These are phyloP conservation scores for Macrochelys suwanniensis DNA, from an alignment of 2,797 vertebrate species.

Conservation along the genomic window DNA sequence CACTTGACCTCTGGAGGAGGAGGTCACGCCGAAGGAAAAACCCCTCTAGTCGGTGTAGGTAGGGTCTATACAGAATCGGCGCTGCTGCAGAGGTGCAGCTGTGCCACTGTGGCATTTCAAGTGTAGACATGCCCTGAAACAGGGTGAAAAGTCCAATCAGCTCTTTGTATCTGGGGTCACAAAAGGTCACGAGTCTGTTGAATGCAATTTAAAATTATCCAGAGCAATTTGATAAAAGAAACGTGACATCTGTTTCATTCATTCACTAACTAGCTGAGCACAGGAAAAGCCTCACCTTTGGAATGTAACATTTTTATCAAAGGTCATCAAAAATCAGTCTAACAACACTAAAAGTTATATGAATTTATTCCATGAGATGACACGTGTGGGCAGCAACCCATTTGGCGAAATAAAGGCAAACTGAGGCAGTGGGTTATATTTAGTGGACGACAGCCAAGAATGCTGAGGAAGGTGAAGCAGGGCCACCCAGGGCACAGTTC, in stretches of 20 bases:
- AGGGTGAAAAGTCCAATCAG: accelerated
- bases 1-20: too few relatives aligned
- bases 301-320: not conserved
- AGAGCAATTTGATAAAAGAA: not conserved
- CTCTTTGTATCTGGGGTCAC: accelerated
- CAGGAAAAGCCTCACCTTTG: accelerated
- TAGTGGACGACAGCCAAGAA: not conserved
- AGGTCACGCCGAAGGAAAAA: accelerated
- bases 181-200: accelerated
- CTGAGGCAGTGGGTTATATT: not conserved
- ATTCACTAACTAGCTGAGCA: accelerated
- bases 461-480: not conserved
- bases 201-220: accelerated
- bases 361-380: too few relatives aligned
- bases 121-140: accelerated
- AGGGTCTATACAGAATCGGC: too few relatives aligned
- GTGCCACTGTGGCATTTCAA: too few relatives aligned
- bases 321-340: accelerated
- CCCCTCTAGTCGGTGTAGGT: too few relatives aligned
- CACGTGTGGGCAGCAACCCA: too few relatives aligned
- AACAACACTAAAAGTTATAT: accelerated
- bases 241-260: accelerated
- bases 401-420: not conserved
- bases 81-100: too few relatives aligned
- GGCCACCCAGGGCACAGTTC: not conserved